Evolutionary conservation across 2,888 invertebrate species (phyloP).

Genomic region (Acheta domesticus): DNA sequence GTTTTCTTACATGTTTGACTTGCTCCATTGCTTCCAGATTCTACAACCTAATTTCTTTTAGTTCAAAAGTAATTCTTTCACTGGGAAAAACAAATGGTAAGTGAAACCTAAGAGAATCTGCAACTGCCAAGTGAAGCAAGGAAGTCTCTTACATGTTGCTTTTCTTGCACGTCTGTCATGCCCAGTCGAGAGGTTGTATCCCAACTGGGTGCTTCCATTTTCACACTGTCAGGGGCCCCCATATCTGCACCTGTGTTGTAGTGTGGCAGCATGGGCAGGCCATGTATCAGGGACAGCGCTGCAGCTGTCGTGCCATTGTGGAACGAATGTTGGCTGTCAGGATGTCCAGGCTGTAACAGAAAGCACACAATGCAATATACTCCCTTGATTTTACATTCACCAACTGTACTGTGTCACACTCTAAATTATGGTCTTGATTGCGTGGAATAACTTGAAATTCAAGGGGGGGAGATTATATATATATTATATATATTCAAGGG

Average conservation of each 20-base stretch:
- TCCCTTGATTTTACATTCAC: not conserved
- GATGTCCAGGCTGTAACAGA: constrained; percentile 38
- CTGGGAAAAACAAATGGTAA: too few species aligned
- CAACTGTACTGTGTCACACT: too few species aligned
- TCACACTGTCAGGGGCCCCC: constrained; percentile 35
- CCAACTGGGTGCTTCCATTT: constrained; percentile 38
- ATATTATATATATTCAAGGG: too few species aligned
- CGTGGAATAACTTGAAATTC: too few species aligned
- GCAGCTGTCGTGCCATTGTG: constrained; percentile 44
- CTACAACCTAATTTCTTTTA: too few species aligned
- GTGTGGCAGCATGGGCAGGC: constrained; percentile 34
- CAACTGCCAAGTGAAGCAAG: too few species aligned
- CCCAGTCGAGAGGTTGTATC: constrained; percentile 34
- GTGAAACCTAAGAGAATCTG: too few species aligned
- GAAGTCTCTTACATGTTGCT: constrained; percentile 35
- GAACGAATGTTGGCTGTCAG: constrained; percentile 47
- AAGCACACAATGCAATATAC: constrained; percentile 4
- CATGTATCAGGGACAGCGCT: constrained; percentile 35
- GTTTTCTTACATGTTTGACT: too few species aligned
- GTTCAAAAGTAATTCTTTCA: too few species aligned
- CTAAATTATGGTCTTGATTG: too few species aligned
- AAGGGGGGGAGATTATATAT: too few species aligned
- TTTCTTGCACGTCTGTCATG: constrained; percentile 36
- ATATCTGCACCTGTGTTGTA: constrained; percentile 35
- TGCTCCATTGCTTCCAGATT: too few species aligned